Evolutionary conservation across 2,888 invertebrate genomes (phyloP), one percentile per base, ranked within the genome.

Genomic region (Apotomis turbidana): DNA sequence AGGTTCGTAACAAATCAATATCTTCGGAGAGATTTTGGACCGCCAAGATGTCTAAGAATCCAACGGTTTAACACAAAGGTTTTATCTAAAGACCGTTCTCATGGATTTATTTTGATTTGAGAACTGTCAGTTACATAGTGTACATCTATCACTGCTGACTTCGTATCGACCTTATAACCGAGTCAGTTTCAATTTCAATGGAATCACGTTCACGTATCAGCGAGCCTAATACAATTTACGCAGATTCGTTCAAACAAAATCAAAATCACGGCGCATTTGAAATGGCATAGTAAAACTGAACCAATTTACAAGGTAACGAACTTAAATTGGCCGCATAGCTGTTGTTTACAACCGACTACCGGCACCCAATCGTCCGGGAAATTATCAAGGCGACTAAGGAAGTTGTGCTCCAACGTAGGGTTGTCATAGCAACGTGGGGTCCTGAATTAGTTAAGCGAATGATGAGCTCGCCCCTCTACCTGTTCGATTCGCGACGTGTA

Each of bases 381-480:
- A 89, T 88, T 85, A 87, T 87, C 79, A 81, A 85, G 87, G 86
- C 84, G 85, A 84, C 72, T 59, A 59, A 57, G 72, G 79, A 82
- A 78, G 82, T 80, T 80, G 80, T 82, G 83, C 80, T 82, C 83
- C 84, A 83, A 83, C 81, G 75, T 79, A 78, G 81, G 84, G 91
- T 90, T 84, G 82, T 87, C 80, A 88, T 88, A 84, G 83, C 78
- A 78, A 91, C 89, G 79, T 74, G 79, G 78, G 44, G 79, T 83
- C 85, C 83, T 88, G 90, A 88, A 90, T 91, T 89, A 88, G 87
- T 90, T 89, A 88, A 84, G 84, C 86, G 87, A 86, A 87, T 88
- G 86, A 88, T 88, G 86, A 86, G 88, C 85, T 85, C 84, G 81
- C 82, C 87, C 85, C 82, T 80, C 79, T 77, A 71, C 68, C 64